Percentiles rank a stretch among this genome's conserved stretches.
Conservation (phyloP, 1,140 invertebrate genomes). For the Drosophila aff. region DNA sequence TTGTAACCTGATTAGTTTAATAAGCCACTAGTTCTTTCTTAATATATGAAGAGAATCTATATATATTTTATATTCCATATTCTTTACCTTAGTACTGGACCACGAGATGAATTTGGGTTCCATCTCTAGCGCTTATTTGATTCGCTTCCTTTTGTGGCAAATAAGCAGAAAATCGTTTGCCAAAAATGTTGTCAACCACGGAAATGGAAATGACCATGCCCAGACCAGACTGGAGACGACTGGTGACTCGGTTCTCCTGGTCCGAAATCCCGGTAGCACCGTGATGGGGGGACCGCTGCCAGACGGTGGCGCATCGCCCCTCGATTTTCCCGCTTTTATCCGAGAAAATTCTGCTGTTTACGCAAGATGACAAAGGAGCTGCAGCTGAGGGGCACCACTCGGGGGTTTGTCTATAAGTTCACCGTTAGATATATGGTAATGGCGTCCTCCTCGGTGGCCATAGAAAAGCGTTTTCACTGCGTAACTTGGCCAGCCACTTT, state of each 20-base stretch:
- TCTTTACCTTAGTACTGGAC: neutral
- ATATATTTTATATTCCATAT: no score
- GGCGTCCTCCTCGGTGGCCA: conserved; percentile 50
- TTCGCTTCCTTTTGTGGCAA: conserved; percentile 67
- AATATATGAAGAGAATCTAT: no score
- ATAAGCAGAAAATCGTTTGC: conserved; percentile 82
- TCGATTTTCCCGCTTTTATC: conserved; percentile 28
- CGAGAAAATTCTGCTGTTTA: conserved; percentile 59
- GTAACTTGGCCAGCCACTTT: conserved; percentile 55
- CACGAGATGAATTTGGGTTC: neutral
- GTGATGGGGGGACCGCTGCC: conserved; percentile 16
- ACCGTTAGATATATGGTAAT: conserved; percentile 77
- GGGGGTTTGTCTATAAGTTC: conserved; percentile 46
- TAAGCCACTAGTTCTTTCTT: no score
- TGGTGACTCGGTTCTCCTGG: conserved; percentile 21
- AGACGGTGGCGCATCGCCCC: conserved; percentile 23
- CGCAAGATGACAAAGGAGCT: conserved; percentile 69
- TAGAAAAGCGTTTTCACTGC: conserved; percentile 68
- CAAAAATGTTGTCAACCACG: conserved; percentile 76
- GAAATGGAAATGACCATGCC: conserved; percentile 78
- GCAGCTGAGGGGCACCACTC: conserved; percentile 34
- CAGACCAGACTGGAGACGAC: conserved; percentile 36
- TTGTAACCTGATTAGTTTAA: no score
- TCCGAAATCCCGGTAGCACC: conserved; percentile 54
- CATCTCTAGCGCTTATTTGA: conserved; percentile 51